Evolutionary conservation across 2,113 vertebrate species (phyloP).

Genomic region (Capra hircus): DNA sequence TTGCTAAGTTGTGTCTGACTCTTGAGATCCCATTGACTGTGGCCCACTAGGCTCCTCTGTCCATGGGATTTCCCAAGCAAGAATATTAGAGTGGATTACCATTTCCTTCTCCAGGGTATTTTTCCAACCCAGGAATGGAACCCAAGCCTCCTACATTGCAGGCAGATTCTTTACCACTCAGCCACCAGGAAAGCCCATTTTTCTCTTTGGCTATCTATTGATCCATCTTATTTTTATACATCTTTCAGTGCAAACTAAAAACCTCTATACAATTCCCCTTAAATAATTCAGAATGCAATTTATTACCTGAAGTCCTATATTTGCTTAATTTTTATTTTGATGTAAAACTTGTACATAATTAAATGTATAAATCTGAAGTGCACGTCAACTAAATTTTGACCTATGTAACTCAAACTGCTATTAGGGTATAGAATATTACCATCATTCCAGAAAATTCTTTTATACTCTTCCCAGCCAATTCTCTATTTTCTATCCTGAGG

Average conservation of each 20-base stretch:
- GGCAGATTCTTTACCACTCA: background rate
- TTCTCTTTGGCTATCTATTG: background rate
- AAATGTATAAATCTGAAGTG: background rate
- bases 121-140: background rate
- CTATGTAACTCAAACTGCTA: background rate
- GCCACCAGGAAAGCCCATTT: background rate
- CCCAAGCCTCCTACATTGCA: background rate
- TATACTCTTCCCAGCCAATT: background rate
- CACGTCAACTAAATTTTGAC: background rate
- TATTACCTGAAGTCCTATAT: background rate
- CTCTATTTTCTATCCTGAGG: background rate
- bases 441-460: background rate
- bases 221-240: background rate
- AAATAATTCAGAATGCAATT: background rate
- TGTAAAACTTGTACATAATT: background rate
- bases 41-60: background rate
- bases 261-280: background rate
- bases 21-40: background rate
- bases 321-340: background rate
- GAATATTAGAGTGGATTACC: background rate
- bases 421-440: background rate
- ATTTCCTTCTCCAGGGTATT: background rate
- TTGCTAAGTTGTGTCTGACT: background rate
- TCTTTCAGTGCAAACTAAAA: background rate
- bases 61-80: background rate